Conservation (phyloP, 2,888 invertebrate species). For the Andrena trimmerana region DNA sequence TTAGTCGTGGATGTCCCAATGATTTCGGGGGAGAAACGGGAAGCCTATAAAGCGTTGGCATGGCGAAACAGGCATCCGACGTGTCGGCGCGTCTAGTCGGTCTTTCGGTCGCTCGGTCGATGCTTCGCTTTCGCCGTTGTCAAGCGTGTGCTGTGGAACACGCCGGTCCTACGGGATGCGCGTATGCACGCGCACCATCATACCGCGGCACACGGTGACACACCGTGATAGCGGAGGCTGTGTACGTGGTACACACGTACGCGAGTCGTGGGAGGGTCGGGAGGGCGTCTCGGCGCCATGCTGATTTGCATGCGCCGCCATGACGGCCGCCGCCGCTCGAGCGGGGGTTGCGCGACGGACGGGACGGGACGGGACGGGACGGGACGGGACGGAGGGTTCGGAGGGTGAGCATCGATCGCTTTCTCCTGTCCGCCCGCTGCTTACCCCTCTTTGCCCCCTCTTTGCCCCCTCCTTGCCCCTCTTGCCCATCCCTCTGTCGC, state of each 20-base stretch:
- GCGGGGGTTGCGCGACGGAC: slow-evolving; percentile 77
- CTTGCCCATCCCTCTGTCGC: slow-evolving; percentile 54
- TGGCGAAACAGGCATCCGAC: slow-evolving; percentile 9
- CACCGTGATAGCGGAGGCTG: slow-evolving; percentile 9
- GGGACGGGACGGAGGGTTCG: slow-evolving; percentile 75
- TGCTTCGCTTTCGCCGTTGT: slow-evolving; percentile 82
- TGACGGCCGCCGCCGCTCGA: slow-evolving; percentile 85
- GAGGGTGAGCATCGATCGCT: slow-evolving; percentile 87
- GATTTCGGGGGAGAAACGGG: background rate
- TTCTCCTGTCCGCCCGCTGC: slow-evolving; percentile 79
- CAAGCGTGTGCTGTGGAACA: slow-evolving; percentile 63
- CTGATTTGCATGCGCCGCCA: slow-evolving; percentile 89
- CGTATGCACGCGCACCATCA: slow-evolving; percentile 38
- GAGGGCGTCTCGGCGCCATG: slow-evolving; percentile 87
- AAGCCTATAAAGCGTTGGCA: background rate
- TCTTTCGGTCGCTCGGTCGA: slow-evolving; percentile 81
- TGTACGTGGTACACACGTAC: slow-evolving; percentile 48
- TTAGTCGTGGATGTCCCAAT: background rate
- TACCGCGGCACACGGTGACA: background rate
- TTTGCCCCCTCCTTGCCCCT: slow-evolving; percentile 34
- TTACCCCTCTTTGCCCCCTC: slow-evolving; percentile 72
- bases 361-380: slow-evolving; percentile 35
- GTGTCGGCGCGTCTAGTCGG: slow-evolving; percentile 61
- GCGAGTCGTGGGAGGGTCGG: slow-evolving; percentile 78
- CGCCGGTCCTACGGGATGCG: slow-evolving; percentile 38